Evolutionary conservation across 1,140 invertebrate species (phyloP), one percentile per base, ranked within the genome.

Genomic region (Drosophila rhopaloa): DNA sequence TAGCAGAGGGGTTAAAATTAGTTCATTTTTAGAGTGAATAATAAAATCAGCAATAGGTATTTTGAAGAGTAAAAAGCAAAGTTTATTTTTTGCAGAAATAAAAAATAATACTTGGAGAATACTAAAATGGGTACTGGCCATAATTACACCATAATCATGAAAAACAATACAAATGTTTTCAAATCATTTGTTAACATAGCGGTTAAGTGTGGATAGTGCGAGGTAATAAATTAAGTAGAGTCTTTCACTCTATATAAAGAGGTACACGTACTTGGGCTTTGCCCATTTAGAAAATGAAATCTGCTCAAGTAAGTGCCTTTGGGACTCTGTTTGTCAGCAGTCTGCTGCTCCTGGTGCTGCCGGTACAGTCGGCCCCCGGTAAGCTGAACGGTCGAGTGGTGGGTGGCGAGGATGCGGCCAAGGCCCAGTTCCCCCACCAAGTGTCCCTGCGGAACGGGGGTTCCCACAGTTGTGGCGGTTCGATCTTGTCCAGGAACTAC

Each of bases 401-500:
- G 5, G 94, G 94, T 8, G 94, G 94, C 5, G n/a, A 50, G 0
- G 81, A 93, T 38, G 93, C 93, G 0, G 3, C 3, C 0, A 50
- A 60, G 9, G 92, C 91, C 0, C 79, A 89, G 41, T 94, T 93
- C 48, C 93, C 93, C 2, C 93, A 94, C 54, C 93, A 94, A 81
- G 91, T 94, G 0, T 93, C 93, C 10, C 44, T 94, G 38, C 77
- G 92, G 35, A 92, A 85, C 60, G 41, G 37, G 0, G 58, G 67
- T 5, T 90, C 83, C 0, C 93, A 94, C 38, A 91, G 91, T 46
- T 95, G 94, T 48, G 94, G 94, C 3, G 94, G 94, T 13, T 94
- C 94, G 1, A 93, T 95, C 3, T 80, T 95, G n/a, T 92, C 91
- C 9, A 66, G 77, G 0, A 89, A 92, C 57, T 94, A 91, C 71